A percentile compares a stretch with the other conserved stretches of the same genome.
Evolutionary conservation across 2,888 invertebrate species (phyloP).

Genomic region (Epirrhoe alternata): DNA sequence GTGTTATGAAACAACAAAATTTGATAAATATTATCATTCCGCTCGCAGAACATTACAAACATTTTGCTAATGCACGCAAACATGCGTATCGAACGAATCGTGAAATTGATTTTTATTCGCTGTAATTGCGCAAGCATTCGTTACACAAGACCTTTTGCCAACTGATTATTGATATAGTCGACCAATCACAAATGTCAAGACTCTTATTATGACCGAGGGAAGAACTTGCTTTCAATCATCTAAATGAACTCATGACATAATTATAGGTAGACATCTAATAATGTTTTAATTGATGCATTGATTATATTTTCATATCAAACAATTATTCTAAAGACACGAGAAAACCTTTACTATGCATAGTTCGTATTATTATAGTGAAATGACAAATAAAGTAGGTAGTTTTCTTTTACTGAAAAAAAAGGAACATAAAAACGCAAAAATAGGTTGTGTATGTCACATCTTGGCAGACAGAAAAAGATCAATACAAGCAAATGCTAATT

Average conservation of each 20-base stretch:
- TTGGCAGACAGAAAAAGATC: conserved; percentile 16
- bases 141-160: conserved; percentile 34
- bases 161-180: conserved; percentile 27
- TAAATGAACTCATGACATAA: conserved; percentile 8
- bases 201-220: conserved; percentile 12
- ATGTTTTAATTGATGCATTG: too few relatives aligned
- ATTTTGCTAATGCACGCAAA: conserved; percentile 31
- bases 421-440: neutral
- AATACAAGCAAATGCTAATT: conserved; percentile 33
- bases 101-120: conserved; percentile 36
- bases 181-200: conserved; percentile 25
- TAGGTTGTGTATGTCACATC: conserved; percentile 2
- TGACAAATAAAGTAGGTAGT: too few relatives aligned
- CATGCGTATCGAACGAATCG: conserved; percentile 37
- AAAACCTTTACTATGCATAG: too few relatives aligned
- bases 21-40: conserved; percentile 8
- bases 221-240: conserved; percentile 9
- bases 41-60: conserved; percentile 39
- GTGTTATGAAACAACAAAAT: conserved; percentile 3
- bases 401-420: neutral
- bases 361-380: too few relatives aligned
- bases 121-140: conserved; percentile 34
- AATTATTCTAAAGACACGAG: too few relatives aligned
- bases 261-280: neutral
- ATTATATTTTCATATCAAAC: too few relatives aligned